Evolutionary conservation across 2,888 invertebrate genomes (phyloP), one percentile per base, ranked within the genome.

Genomic region (Phorcus lineatus): DNA sequence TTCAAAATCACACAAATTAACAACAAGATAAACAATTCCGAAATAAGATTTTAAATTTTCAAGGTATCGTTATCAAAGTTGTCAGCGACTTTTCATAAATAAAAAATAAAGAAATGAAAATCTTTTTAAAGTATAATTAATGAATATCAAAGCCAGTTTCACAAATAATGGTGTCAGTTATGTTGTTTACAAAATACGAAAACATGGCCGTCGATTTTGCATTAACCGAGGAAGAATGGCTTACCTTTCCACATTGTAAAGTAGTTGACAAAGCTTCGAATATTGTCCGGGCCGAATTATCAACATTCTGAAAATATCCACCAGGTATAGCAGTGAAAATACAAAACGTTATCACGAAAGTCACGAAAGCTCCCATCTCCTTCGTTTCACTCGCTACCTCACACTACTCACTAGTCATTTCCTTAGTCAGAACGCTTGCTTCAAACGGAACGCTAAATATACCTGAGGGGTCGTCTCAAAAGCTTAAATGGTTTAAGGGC

Each of bases 241-340:
- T 77, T 40, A 77, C 77, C 77, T 77, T 28, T 36, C 77, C 77
- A 36, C 77, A 77, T n/a, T 54, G 54, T 19, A 77, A 36, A 7
- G 77, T 77, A 28, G 36, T 31, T 17, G 77, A 55, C 36, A 77
- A 55, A n/a, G 77, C 77, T 2, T 77, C 77, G 36, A 77, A 77
- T 55, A 77, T 57, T 36, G 54, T 77, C 31, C 36, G 28, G 40
- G 77, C 77, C 4, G 54, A n/a, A 31, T 31, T 77, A 55, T 53
- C 74, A 47, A 53, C 74, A 24, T 74, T 47, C 7, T 28, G 47
- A 22, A 47, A 47, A 22, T 74, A 28, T 74, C 74, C 74, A 16
- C 28, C 16, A 24, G 16, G 16, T 62, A 62, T 62, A 62, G 6
- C 24, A 28, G 28, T 1, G 2, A 62, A 28, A 28, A 62, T 62